Evolutionary conservation across 2,113 vertebrate species (phyloP), one percentile per base, ranked within the genome.

Genomic region (Hydropotes inermis): DNA sequence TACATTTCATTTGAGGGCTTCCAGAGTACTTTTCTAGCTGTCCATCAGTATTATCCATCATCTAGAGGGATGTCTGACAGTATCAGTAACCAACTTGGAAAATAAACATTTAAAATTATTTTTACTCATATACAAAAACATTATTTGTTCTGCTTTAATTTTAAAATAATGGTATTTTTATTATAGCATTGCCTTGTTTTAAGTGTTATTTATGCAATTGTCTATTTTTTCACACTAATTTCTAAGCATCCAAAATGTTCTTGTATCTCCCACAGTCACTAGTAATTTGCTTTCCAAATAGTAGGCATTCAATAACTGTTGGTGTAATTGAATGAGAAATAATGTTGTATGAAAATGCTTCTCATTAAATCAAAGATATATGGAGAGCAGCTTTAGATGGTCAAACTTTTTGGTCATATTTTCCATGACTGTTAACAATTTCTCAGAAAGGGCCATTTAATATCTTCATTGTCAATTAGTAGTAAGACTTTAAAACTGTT

Each of bases 221-320:
- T 47, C 81, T 97, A 5, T 74, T 93, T 96, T 95, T 16, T 94
- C 30, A 17, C 57, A 96, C 55, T 78, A 85, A 87, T 90, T 97
- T 96, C 83, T 85, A 87, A 94, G 55, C 39, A 92, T 94, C 84
- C 60, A 67, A 52, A 96, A 92, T 87, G 21, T 15, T 92, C 84
- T 96, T 94, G 7, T 94, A 76, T 97, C 61, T 98, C 28, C 52
- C 74, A 98, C 14, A 89, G 50, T 15, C 83, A 33, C 61, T 81
- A 81, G 60, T 81, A 93, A 96, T 97, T 95, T 93, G 19, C 79
- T 96, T 98, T 89, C 70, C 79, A 96, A 95, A 91, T 98, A 87
- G n/a, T 64, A 97, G 61, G 45, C 74, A 96, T 94, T 97, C 88
- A 95, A 50, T 94, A 94, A 92, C 47, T 50, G 16, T 87, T 91